phyloP scores from a whole-genome alignment of 2,888 invertebrate genomes.

The Trileptium ribeirensis region DNA sequence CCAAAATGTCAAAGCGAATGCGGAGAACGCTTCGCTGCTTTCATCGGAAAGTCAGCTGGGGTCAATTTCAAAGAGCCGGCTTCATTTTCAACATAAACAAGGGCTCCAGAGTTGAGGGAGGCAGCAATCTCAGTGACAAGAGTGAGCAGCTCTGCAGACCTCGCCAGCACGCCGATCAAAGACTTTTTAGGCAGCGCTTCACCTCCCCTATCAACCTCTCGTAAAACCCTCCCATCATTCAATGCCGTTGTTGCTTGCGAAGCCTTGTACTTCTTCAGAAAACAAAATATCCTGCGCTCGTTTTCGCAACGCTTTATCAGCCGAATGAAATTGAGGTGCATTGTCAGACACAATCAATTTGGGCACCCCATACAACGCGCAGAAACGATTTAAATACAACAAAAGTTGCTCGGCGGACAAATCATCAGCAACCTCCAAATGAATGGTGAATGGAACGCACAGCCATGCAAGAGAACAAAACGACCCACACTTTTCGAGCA shows the following conservation, averaged over 20 bases:
- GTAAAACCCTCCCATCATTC: conserved; percentile 52
- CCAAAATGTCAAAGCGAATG: too few relatives aligned
- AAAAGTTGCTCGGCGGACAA: conserved; percentile 47
- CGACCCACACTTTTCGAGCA: conserved; percentile 25
- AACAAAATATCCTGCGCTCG: conserved; percentile 17
- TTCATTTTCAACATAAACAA: not conserved
- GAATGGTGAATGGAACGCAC: conserved; percentile 22
- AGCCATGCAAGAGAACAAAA: conserved; percentile 19
- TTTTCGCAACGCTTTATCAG: conserved; percentile 44
- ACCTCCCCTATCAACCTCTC: conserved; percentile 51
- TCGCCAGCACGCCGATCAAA: not conserved
- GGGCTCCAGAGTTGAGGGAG: not conserved
- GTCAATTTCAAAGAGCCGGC: not conserved
- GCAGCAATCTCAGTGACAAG: not conserved
- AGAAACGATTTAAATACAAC: conserved; percentile 45
- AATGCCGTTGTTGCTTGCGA: conserved; percentile 29
- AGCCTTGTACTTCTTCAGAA: not conserved
- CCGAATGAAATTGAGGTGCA: conserved; percentile 51
- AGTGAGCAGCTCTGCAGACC: not conserved
- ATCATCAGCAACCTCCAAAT: conserved; percentile 37
- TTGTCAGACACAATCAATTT: conserved; percentile 50
- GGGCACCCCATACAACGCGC: conserved; percentile 46
- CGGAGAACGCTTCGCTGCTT: not conserved
- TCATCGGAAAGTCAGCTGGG: not conserved
- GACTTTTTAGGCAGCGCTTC: conserved; percentile 39